Evolutionary conservation across 2,888 invertebrate genomes (phyloP), one percentile per base, ranked within the genome.

Genomic region (Polydrusus pterygomalis): DNA sequence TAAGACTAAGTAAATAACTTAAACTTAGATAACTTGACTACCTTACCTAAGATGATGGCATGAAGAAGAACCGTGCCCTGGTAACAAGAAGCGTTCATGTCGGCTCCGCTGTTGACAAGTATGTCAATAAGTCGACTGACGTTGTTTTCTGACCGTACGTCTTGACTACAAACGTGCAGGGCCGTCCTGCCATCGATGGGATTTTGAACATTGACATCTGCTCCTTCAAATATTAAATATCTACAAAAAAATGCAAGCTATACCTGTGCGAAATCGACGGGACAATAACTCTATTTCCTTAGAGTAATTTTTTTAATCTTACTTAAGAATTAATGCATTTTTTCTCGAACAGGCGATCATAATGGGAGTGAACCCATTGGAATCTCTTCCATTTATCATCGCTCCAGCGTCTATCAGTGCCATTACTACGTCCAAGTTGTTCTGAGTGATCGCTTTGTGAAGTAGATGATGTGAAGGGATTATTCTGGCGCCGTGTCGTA

Each of bases 401-500:
- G 89, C 88, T 1, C 92, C 91, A 70, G 91, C 90, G 63, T 88
- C 86, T 7, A 91, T 87, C 34, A 93, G 87, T 84, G 91, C 86
- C 82, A 87, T 87, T 0, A 91, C 90, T 78, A 92, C 90, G 77
- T 90, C 89, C 65, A 88, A 89, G 86, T 92, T 91, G 81, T 91
- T 89, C 81, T 91, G 90, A 75, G 90, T 87, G 10, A 94, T 91
- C 17, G 93, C 93, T 80, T 91, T 90, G 81, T 94, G 94, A 63
- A 95, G 85, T 49, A 94, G 88, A 85, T 91, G 91, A 84, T 93
- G 93, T 0, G 92, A 92, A 78, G 93, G 93, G 49, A 93, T 91
- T 11, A 94, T 89, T 65, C 93, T 90, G 1, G 94, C 94, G 10
- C 94, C 94, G 30, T 90, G 89, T 40, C 88, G 85, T 69, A 95